Evolutionary conservation across 2,888 invertebrate genomes (phyloP).

Genomic region (Octodonta nipae): DNA sequence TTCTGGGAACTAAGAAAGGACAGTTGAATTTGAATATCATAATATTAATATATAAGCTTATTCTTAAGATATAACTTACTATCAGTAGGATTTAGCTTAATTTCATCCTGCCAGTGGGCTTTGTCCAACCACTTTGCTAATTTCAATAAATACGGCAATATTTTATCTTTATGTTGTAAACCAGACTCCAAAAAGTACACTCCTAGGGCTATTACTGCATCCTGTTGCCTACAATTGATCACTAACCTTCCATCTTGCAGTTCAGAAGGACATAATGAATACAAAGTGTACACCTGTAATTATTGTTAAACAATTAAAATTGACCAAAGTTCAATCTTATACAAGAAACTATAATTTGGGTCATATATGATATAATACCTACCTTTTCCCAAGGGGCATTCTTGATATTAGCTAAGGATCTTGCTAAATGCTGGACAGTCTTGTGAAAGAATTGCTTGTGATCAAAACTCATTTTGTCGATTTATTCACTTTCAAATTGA

Average conservation of each 20-base stretch:
- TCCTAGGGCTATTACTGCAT: slow-evolving; percentile 83
- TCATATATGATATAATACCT: slow-evolving; percentile 16
- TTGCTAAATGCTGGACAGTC: slow-evolving; percentile 78
- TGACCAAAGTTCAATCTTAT: too few relatives aligned
- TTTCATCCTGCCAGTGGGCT: slow-evolving; percentile 67
- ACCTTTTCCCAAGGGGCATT: slow-evolving; percentile 89
- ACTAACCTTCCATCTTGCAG: slow-evolving; percentile 54
- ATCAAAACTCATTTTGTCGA: slow-evolving; percentile 39
- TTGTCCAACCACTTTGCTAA: slow-evolving; percentile 61
- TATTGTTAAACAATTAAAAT: too few relatives aligned
- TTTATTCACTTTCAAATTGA: too few relatives aligned
- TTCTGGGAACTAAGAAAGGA: too few relatives aligned
- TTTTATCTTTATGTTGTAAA: slow-evolving; percentile 72
- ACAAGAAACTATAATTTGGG: too few relatives aligned
- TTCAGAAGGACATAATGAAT: slow-evolving; percentile 66
- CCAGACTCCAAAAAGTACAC: slow-evolving; percentile 85
- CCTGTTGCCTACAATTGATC: slow-evolving; percentile 67
- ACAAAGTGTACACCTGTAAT: slow-evolving; percentile 66
- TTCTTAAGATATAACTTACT: too few relatives aligned
- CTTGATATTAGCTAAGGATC: slow-evolving; percentile 73
- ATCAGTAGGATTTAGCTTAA: slow-evolving; percentile 52
- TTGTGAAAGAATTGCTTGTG: slow-evolving; percentile 57
- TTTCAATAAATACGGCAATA: slow-evolving; percentile 74
- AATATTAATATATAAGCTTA: too few relatives aligned
- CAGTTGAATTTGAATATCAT: too few relatives aligned